A percentile compares a stretch with the other conserved stretches of the same genome.
Evolutionary conservation across 2,888 invertebrate genomes (phyloP).

Genomic region (Limenitis camilla): DNA sequence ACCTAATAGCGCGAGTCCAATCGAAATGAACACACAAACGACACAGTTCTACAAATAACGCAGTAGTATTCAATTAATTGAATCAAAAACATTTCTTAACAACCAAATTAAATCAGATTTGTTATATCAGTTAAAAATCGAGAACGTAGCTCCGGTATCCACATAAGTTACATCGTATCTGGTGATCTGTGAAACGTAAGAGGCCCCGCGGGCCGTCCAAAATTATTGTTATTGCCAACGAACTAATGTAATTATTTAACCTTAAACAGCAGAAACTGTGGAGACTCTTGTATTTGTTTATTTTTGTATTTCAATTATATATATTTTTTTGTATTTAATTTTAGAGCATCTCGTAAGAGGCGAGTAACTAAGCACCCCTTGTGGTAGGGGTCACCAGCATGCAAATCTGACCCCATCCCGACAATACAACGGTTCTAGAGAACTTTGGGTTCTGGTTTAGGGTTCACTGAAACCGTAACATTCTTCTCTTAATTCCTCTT

Average conservation of each 20-base stretch:
- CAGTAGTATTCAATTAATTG: background rate
- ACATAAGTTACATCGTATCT: slow-evolving; percentile 39
- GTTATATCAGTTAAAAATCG: slow-evolving; percentile 12
- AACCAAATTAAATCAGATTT: slow-evolving; percentile 11
- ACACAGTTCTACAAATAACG: background rate
- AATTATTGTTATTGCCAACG: slow-evolving; percentile 66
- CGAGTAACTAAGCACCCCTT: too few species aligned
- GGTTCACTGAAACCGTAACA: too few species aligned
- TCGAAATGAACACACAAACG: background rate
- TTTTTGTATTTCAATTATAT: slow-evolving; percentile 11
- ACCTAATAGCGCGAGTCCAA: too few species aligned
- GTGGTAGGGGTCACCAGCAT: too few species aligned
- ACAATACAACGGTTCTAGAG: too few species aligned
- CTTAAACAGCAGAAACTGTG: slow-evolving; percentile 28
- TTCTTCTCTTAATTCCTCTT: too few species aligned
- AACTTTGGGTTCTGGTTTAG: too few species aligned
- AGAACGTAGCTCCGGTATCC: slow-evolving; percentile 23
- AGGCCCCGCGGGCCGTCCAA: slow-evolving; percentile 42
- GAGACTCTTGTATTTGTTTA: slow-evolving; percentile 6
- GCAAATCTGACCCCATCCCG: too few species aligned
- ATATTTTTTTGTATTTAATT: too few species aligned
- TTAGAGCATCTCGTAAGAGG: too few species aligned
- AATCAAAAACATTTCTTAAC: background rate
- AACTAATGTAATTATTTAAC: slow-evolving; percentile 38
- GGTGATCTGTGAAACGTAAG: slow-evolving; percentile 65